Base-by-base conservation (phyloP, 2,888 invertebrate species). In the Scaptomyza polygonia region DNA sequence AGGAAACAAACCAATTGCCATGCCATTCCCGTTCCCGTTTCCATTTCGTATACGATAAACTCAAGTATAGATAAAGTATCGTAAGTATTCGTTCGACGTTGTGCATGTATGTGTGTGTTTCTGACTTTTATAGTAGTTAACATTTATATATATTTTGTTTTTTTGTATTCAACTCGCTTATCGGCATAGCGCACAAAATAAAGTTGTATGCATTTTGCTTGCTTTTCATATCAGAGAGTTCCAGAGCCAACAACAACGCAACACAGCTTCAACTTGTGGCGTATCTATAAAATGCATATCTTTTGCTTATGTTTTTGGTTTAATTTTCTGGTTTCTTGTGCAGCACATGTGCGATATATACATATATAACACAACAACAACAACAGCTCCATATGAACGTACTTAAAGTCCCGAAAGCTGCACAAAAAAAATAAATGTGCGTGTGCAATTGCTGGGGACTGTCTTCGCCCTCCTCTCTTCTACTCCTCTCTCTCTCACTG, bases 151-250 rank as follows among this genome's bases (percentile, higher is more conserved):
- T 52, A 52, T 62, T 42, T 81, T 48, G 68, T 64, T 69, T 53
- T n/a, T n/a, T n/a, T n/a, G n/a, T n/a, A 61, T 63, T 45, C 39
- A n/a, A 36, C 47, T 49, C 52, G 49, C 73, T 82, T 83, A 86
- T 83, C 86, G 77, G 54, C 64, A 75, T 55, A 67, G 77, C 73
- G 51, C 59, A 67, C 59, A 73, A 77, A 61, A 66, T 84, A 72
- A 70, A 77, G 72, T 71, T 80, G 70, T 72, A 80, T 86, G 85
- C 85, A 86, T 72, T 82, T 86, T 62, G 67, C 69, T 80, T 54
- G 67, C 48, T 47, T 36, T 47, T 36, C 61, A 67, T 72, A 76
- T 74, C 75, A 65, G 71, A 65, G 71, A 69, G 68, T 56, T 52
- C 45, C n/a, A n/a, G n/a, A 54, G 58, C 57, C 61, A 42, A 3